Evolutionary conservation across 2,888 invertebrate genomes (phyloP), one percentile per base, ranked within the genome.

Genomic region (Philhelius pedissequus): DNA sequence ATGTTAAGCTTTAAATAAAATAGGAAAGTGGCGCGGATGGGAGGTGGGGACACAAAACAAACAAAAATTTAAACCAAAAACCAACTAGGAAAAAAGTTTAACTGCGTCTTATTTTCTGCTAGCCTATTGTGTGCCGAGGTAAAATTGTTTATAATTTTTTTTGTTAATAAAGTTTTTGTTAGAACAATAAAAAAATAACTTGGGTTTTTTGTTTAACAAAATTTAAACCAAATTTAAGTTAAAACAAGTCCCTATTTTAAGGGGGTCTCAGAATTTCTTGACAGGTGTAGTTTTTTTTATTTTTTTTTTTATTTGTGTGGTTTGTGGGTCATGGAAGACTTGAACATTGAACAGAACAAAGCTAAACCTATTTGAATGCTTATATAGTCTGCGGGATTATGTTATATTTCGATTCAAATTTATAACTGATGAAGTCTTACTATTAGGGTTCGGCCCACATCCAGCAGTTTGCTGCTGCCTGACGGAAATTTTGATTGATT

Each of bases 221-320:
- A 71, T 73, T 76, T 54, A 71, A 69, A 69, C 73, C 60, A 50
- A 69, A 78, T 69, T 83, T 83, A 78, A 83, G 82, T 83, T 83
- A 83, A 83, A 78, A 78, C 82, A 83, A 78, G 78, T 83, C 82
- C 82, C 82, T 83, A 83, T 69, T 64, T 68, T 78, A 73, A 38
- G 69, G 78, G 82, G 82, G 18, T 25, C n/a, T 15, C 82, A 83
- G 69, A 78, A 83, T n/a, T 13, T 4, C 0, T 1, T 18, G 43
- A 9, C 20, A 30, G 62, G 40, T 64, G 22, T 20, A 8, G 8
- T 48, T 22, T 32, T 64, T 48, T 30, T 18, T 22, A 3, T 32
- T 45, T 43, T n/a, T 1, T 45, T 27, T 1, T 15, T 45, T 32
- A n/a, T n/a, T n/a, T n/a, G n/a, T n/a, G n/a, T 15, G 25, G 4